A percentile compares a stretch with the other conserved stretches of the same genome.
phyloP scores from a whole-genome alignment of 2,888 invertebrate species.

The Formica aserva region DNA sequence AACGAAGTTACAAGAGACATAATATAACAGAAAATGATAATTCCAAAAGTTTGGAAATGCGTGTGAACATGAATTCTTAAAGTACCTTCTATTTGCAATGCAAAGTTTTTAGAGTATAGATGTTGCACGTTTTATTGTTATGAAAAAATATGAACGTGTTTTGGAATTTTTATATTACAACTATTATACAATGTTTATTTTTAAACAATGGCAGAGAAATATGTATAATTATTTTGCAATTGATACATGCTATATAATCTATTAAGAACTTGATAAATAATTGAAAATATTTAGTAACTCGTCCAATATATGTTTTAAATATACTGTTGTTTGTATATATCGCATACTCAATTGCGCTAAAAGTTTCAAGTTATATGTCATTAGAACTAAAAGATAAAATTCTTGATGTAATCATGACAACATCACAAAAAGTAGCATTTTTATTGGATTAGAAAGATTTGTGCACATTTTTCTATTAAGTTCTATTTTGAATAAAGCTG shows the following conservation, averaged over 20 bases:
- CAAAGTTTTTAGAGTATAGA: background rate
- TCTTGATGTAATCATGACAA: background rate
- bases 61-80: background rate
- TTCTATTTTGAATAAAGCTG: background rate
- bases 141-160: background rate
- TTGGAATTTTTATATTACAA: conserved; percentile 3
- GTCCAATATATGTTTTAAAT: background rate
- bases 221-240: background rate
- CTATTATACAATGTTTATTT: background rate
- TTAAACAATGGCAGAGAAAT: background rate
- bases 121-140: background rate
- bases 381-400: background rate
- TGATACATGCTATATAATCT: background rate
- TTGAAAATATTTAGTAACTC: background rate
- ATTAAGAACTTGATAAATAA: background rate
- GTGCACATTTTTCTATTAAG: background rate
- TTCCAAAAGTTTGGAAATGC: background rate
- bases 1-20: background rate
- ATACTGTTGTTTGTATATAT: background rate
- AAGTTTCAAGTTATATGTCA: background rate
- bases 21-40: background rate
- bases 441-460: background rate
- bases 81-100: background rate
- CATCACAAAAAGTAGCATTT: background rate
- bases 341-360: background rate